Conservation (phyloP, 2,113 vertebrate genomes). For the Vanacampus margaritifer region DNA sequence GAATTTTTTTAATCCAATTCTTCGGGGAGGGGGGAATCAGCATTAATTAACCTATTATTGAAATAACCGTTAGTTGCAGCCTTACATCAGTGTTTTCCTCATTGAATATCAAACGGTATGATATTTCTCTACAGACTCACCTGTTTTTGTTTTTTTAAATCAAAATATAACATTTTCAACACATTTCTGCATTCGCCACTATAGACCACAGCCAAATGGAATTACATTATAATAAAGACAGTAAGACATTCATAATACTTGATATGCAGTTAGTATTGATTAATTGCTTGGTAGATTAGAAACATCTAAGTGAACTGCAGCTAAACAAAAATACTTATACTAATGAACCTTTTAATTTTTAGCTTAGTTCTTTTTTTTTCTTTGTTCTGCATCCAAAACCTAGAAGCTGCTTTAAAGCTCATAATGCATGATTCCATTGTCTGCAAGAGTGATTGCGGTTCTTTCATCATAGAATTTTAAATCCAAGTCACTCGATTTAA, state of each 20-base stretch:
- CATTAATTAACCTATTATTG: no score
- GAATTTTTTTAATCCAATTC: no score
- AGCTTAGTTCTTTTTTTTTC: constrained; percentile 10
- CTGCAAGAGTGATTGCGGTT: constrained; percentile 32
- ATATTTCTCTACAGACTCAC: no score
- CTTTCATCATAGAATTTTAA: constrained; percentile 54
- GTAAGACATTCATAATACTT: background rate
- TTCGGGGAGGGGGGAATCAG: no score
- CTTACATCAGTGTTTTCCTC: no score
- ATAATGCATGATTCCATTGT: constrained; percentile 38
- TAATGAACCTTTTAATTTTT: background rate
- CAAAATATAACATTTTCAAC: background rate
- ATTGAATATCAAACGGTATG: no score
- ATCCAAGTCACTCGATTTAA: constrained; percentile 44
- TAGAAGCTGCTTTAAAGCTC: constrained; percentile 37
- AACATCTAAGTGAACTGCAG: constrained; percentile 6
- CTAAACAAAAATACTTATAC: constrained; percentile 20
- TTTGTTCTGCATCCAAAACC: constrained; percentile 40
- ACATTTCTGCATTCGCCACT: no score
- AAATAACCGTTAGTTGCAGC: no score
- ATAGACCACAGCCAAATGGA: no score
- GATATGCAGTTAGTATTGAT: background rate
- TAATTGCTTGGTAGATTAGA: background rate
- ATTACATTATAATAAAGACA: background rate
- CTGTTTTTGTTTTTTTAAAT: background rate